Evolutionary conservation across 2,113 vertebrate genomes (phyloP).

Genomic region (Notothenia rossii): DNA sequence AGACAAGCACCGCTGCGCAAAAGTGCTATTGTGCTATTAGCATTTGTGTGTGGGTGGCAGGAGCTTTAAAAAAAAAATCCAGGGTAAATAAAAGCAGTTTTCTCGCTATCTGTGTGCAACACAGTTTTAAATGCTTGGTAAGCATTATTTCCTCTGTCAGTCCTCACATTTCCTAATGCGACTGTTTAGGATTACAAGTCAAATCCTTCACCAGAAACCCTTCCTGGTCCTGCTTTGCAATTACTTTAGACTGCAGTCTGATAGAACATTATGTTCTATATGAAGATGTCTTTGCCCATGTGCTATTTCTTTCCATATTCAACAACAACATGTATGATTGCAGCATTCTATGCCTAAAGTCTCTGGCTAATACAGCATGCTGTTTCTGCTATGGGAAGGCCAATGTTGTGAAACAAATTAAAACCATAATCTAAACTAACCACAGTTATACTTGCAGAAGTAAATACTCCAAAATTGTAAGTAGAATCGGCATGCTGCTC

Average conservation of each 20-base stretch:
- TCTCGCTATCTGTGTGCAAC: conserved; percentile 54
- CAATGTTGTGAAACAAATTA: background rate
- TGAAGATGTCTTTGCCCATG: background rate
- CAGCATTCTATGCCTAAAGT: background rate
- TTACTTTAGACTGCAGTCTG: background rate
- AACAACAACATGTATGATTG: background rate
- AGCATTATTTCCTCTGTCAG: conserved; percentile 65
- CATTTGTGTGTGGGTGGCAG: conserved; percentile 84
- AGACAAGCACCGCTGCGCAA: conserved; percentile 82
- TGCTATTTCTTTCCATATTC: background rate
- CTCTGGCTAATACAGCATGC: background rate
- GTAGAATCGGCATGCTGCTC: background rate
- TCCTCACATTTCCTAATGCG: conserved; percentile 10
- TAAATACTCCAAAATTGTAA: background rate
- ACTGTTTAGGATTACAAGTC: conserved; percentile 9
- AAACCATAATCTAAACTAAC: background rate
- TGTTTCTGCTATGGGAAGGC: background rate
- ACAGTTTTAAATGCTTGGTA: conserved; percentile 69
- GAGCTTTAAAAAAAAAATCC: conserved; percentile 79
- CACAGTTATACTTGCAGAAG: too few species aligned
- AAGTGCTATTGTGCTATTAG: conserved; percentile 86
- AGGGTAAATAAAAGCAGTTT: conserved; percentile 84
- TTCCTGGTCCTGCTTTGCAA: background rate
- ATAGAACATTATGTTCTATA: background rate
- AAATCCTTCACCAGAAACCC: conserved; percentile 6